Conservation (phyloP, 2,888 invertebrate genomes). For the Lithosia quadra region DNA sequence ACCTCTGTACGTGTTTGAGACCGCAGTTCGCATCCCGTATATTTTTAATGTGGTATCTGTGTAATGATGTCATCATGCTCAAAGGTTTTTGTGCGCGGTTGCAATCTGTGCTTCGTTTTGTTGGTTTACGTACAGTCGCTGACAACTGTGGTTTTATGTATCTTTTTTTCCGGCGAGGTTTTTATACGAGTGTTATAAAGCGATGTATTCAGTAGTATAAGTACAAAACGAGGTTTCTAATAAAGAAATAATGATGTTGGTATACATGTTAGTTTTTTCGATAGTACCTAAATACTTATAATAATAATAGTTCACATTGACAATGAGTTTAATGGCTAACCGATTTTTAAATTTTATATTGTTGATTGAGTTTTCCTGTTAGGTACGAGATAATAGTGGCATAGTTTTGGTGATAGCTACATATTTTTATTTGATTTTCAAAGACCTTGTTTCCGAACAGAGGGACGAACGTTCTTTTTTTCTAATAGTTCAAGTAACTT, state of each 20-base stretch:
- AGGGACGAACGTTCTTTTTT: too few species aligned
- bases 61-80: conserved; percentile 21
- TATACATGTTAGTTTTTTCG: neutral
- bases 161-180: neutral
- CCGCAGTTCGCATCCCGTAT: conserved; percentile 11
- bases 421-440: too few species aligned
- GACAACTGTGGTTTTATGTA: neutral
- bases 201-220: neutral
- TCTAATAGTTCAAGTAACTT: too few species aligned
- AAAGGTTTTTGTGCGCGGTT: conserved; percentile 21
- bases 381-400: too few species aligned
- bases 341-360: too few species aligned
- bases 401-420: too few species aligned
- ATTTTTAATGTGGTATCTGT: conserved; percentile 16
- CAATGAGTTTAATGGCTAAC: too few species aligned
- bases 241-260: neutral
- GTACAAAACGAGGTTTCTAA: neutral
- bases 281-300: too few species aligned
- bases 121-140: conserved; percentile 16
- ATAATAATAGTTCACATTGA: too few species aligned
- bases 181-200: neutral
- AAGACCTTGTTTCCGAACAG: too few species aligned
- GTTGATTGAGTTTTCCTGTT: too few species aligned
- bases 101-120: conserved; percentile 19
- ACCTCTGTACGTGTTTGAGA: conserved; percentile 17